Evolutionary conservation across 2,113 vertebrate genomes (phyloP).

Genomic region (Serinus canaria): DNA sequence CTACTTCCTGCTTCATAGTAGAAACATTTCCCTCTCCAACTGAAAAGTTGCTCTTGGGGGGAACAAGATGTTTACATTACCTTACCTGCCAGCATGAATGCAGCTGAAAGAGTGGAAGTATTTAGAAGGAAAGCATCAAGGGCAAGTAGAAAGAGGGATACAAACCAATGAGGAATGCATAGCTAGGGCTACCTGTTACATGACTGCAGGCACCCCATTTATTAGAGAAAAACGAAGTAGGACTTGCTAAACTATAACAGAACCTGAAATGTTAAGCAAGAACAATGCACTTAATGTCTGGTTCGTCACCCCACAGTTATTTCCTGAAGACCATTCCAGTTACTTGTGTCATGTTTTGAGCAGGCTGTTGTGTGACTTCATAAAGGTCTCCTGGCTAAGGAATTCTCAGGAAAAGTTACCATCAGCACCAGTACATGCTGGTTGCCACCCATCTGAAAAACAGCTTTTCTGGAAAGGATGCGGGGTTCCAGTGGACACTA

Average conservation of each 20-base stretch:
- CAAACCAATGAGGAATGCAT: background rate
- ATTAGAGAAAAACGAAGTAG: background rate
- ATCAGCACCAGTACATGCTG: background rate
- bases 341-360: background rate
- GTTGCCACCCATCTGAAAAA: background rate
- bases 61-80: background rate
- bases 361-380: background rate
- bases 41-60: background rate
- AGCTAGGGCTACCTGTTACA: background rate
- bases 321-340: background rate
- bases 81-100: background rate
- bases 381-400: background rate
- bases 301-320: background rate
- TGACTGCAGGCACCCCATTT: background rate
- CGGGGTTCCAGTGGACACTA: background rate
- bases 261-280: background rate
- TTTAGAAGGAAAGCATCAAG: background rate
- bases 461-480: background rate
- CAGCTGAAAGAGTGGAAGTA: background rate
- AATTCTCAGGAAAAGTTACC: background rate
- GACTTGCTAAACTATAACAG: background rate
- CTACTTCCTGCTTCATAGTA: background rate
- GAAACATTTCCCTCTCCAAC: background rate
- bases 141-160: background rate
- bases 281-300: background rate